These are phyloP conservation scores for Globodera ellingtonae DNA, from an alignment of 1,140 invertebrate genomes.

Conservation along the genomic window DNA sequence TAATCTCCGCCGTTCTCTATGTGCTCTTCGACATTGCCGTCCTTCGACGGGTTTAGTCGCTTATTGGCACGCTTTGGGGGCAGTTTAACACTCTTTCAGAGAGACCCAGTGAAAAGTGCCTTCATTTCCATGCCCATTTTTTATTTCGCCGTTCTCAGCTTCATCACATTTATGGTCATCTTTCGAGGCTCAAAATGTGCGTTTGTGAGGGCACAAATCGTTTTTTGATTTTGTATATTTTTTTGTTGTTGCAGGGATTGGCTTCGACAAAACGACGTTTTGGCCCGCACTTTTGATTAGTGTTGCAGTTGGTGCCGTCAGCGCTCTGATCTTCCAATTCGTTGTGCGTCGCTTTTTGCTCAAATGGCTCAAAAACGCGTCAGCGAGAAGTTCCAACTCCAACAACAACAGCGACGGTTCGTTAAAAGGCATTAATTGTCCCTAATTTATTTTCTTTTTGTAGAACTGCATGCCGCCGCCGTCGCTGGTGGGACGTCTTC, in stretches of 20 bases:
- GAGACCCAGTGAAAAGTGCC: slow-evolving; percentile 79
- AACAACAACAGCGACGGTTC: neutral
- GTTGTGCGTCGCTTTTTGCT: slow-evolving; percentile 26
- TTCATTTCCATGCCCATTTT: slow-evolving; percentile 83
- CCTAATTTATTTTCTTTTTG: neutral
- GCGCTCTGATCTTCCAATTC: slow-evolving; percentile 36
- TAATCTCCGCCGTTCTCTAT: slow-evolving; percentile 40
- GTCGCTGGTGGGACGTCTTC: neutral
- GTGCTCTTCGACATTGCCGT: slow-evolving; percentile 38
- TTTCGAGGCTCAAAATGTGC: slow-evolving; percentile 79
- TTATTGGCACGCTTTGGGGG: slow-evolving; percentile 5
- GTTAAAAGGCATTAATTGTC: neutral
- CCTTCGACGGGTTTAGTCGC: slow-evolving; percentile 27
- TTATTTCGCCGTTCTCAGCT: slow-evolving; percentile 84
- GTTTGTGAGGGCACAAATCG: neutral
- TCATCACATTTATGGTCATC: slow-evolving; percentile 88
- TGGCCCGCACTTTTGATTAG: slow-evolving; percentile 31
- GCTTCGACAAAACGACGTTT: slow-evolving; percentile 38
- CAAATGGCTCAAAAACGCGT: slow-evolving; percentile 25
- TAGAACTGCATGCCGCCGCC: neutral
- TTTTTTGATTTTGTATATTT: too few relatives aligned
- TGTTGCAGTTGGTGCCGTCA: slow-evolving; percentile 13
- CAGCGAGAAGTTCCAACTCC: neutral
- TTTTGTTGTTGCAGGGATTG: slow-evolving; percentile 22
- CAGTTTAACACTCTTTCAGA: slow-evolving; percentile 24